phyloP scores from a whole-genome alignment of 2,888 invertebrate species.

The Machimus rusticus region DNA sequence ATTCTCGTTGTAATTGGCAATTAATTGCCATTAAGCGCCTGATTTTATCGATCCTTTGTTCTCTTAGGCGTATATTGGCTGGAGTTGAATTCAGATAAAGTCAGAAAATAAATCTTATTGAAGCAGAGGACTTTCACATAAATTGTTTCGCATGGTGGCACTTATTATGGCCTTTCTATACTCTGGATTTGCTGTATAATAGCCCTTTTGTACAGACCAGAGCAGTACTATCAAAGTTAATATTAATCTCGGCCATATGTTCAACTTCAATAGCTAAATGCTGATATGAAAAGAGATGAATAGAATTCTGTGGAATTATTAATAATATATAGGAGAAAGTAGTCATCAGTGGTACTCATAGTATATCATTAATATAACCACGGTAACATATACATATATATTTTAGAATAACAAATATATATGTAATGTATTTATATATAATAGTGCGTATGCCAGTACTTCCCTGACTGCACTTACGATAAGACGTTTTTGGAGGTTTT shows the following conservation, averaged over 20 bases:
- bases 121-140: not conserved
- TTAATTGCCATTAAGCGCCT: not conserved
- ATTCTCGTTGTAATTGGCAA: not conserved
- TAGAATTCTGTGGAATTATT: not conserved
- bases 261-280: not conserved
- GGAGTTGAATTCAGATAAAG: not conserved
- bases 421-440: too few species aligned
- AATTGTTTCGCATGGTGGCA: not conserved
- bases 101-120: not conserved
- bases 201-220: not conserved
- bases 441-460: too few species aligned
- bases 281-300: not conserved
- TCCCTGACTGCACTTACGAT: too few species aligned
- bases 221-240: not conserved
- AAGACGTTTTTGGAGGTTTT: too few species aligned
- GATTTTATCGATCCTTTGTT: constrained; percentile 8
- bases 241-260: not conserved
- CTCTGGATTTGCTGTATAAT: not conserved
- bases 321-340: too few species aligned
- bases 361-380: too few species aligned
- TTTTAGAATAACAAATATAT: too few species aligned
- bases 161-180: not conserved
- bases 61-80: not conserved
- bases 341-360: too few species aligned
- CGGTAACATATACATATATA: too few species aligned